Evolutionary conservation across 2,888 invertebrate species (phyloP), one percentile per base, ranked within the genome.

Genomic region (Serripes groenlandicus): DNA sequence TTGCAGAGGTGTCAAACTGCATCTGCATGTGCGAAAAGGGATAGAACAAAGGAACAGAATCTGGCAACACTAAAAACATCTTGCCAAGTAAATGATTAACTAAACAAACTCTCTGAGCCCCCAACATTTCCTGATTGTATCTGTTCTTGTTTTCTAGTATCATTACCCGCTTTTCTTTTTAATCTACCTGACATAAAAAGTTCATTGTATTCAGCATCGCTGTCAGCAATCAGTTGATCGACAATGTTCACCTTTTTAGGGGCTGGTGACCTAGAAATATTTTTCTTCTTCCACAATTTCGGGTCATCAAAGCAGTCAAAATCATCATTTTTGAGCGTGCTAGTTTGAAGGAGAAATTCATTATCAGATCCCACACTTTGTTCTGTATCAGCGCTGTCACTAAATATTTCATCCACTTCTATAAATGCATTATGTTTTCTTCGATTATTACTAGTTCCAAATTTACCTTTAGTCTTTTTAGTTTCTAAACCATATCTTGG

Each of bases 241-340:
- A 89, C 88, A n/a, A 76, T 35, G 11, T 74, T 72, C 32, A 66
- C 69, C 21, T 75, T 75, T 21, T 86, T 75, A 7, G 73, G 42
- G 52, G 69, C 56, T 66, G 81, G 75, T 23, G 68, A 75, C 70
- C 42, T 58, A n/a, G n/a, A n/a, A n/a, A n/a, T n/a, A n/a, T n/a
- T n/a, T 66, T 87, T 88, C 75, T 49, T 64, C 62, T 88, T 88
- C 88, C 89, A 89, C 60, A 87, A 85, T 71, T 78, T 85, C 11
- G 89, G 85, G 52, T 85, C 83, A 73, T 82, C 80, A 83, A 81
- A 84, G 64, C 73, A 78, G 68, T 83, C 86, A 32, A 66, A 52
- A 56, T 75, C 80, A 54, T 88, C 87, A 80, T 92, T 89, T 62
- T 87, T 86, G 0, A 91, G 80, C 26, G 92, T 91, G 69, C 88